Base-by-base conservation (phyloP, 2,888 invertebrate species). In the Sphaerophoria taeniata region DNA sequence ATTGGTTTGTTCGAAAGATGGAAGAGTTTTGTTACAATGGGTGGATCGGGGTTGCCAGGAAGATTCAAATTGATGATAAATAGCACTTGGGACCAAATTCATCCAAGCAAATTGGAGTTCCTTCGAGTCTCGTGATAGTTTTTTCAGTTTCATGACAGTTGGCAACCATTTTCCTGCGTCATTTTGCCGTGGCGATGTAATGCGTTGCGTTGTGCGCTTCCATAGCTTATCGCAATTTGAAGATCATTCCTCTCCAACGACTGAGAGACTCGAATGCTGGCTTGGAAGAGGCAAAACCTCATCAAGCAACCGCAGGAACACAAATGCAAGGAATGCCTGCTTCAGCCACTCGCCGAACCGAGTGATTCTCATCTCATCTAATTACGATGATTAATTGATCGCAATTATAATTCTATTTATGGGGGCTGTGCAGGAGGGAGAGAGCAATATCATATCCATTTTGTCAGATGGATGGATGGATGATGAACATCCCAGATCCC, bases 391-490 rank as follows among this genome's bases (percentile, higher is more conserved):
- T 89, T 89, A 89, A 89, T 89, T 89, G 89, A 72, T 87, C 87
- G 88, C 88, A 89, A 89, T 89, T 89, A 89, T 88, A 89, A 89
- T 89, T 89, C 89, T 89, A 89, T 89, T 89, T 89, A 88, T 88
- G 89, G 88, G 83, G 71, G 74, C 73, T 43, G 80, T 73, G 71
- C 4, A 39, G 61, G 87, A 73, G 80, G 72, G 81, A 74, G 70
- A 80, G 63, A 33, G 55, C 60, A 71, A 61, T 73, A 65, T 43
- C 12, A 24, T 24, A 7, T 0, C 56, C 72, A 67, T 75, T 77
- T 77, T 77, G 65, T 45, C 55, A 11, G 67, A n/a, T 63, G 51
- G 51, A 67, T 60, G 43, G 53, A 39, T 58, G 51, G 61, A 70
- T 67, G 76, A 77, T 73, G 67, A 14, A 76, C 43, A 43, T 43